These are phyloP conservation scores for Lepilemur septentrionalis DNA, from an alignment of 2,797 vertebrate species.

Conservation along the genomic window DNA sequence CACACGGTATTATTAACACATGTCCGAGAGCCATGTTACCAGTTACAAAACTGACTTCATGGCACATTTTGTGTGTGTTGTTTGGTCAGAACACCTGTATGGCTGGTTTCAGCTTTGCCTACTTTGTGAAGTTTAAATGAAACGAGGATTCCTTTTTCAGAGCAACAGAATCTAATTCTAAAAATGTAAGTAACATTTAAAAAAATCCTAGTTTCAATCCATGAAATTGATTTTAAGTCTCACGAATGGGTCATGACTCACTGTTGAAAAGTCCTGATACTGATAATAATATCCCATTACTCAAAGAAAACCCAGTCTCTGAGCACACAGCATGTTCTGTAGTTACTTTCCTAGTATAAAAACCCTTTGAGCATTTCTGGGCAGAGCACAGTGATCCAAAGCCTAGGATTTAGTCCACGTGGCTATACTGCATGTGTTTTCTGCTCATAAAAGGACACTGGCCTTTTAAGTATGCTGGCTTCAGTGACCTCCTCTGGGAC, in stretches of 20 bases:
- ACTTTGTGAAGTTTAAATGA: background rate
- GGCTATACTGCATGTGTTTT: background rate
- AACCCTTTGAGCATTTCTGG: background rate
- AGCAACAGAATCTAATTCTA: background rate
- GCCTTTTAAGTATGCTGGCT: background rate
- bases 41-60: background rate
- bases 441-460: background rate
- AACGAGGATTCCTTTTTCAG: background rate
- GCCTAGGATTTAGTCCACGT: background rate
- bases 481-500: background rate
- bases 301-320: background rate
- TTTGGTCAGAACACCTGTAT: background rate
- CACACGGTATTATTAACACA: background rate
- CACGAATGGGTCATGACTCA: background rate
- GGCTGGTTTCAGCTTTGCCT: background rate
- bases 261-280: background rate
- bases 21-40: background rate
- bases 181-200: background rate
- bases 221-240: slow-evolving; percentile 14
- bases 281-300: background rate
- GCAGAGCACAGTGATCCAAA: background rate
- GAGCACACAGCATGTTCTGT: background rate
- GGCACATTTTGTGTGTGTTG: background rate
- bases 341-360: background rate
- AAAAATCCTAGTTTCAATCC: slow-evolving; percentile 2